Base-by-base conservation (phyloP, 2,888 invertebrate genomes). In the Hesperia comma region DNA sequence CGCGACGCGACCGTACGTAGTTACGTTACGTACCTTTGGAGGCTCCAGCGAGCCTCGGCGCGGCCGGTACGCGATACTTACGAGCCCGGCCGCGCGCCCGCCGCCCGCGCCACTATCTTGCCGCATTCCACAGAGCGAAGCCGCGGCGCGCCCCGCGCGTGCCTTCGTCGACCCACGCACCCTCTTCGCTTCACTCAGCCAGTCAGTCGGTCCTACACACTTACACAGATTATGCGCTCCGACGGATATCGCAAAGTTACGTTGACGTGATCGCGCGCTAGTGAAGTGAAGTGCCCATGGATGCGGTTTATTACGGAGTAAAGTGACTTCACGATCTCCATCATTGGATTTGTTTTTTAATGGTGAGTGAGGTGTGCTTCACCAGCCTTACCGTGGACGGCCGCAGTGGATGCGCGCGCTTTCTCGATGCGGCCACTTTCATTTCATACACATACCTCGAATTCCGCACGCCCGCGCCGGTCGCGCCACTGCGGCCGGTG, bases 161-260 rank as follows among this genome's bases (percentile, higher is more conserved):
- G 95, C 94, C 93, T 94, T 92, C 88, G 93, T 89, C 94, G 95
- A 95, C 95, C 94, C 95, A 95, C 94, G 95, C 95, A 95, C 95
- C 95, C 95, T 94, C 94, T 94, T 86, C 88, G 87, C 71, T 71
- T 68, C 68, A 68, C 61, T 55, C 61, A 21, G 21, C 63, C 83
- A 76, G 80, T 85, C 88, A 90, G 89, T 90, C 86, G 87, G 77
- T 81, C 81, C 79, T 81, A 85, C 81, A 88, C 90, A 86, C 83
- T 83, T 86, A 79, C 72, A 74, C 79, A 77, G 78, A 79, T 72
- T 75, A 86, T 80, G 85, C 86, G 86, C 79, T 71, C 79, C 77
- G 80, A 75, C 79, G 77, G 53, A 79, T 78, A 75, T 75, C 77
- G 77, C 77, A 71, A 74, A 74, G 74, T 76, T 77, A 72, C 75